Base-by-base conservation (phyloP, 1,140 invertebrate genomes). In the Bemisia tabaci region DNA sequence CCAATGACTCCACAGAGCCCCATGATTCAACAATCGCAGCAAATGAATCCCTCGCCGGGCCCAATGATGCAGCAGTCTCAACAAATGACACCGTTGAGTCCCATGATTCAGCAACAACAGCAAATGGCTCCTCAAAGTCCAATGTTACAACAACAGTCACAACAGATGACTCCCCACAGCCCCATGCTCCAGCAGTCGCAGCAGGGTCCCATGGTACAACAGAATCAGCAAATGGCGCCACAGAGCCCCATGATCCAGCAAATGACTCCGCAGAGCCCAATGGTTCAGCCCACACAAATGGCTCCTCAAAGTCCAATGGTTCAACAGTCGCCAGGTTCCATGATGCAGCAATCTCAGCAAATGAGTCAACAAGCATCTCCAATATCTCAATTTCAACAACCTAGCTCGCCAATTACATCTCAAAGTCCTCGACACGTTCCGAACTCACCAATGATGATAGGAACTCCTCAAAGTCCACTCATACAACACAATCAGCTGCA, bases 1-100 rank as follows among this genome's bases (percentile, higher is more conserved):
- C 87, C 87, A 0, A 79, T 85, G 71, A 70, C 70, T 39, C 81
- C 84, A 2, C 78, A 85, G 24, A 87, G 84, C 70, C 85, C 85
- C 1, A 80, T 82, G 69, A 75, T 83, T 17, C 82, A 82, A 9
- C 27, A 23, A n/a, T 67, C 70, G 26, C 60, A 64, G 22, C 59
- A 62, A 22, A 2, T 17, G n/a, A 23, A 58, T 22, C 27, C 48
- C 26, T 48, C 64, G 9, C 69, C 62, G 0, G 67, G 67, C 48
- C 69, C 69, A 9, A 66, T 68, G 60, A 33, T 66, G 59, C 66
- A 60, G 39, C 69, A 68, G 12, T 65, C 63, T 1, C 65, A 66
- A 22, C 69, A 68, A 60, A 70, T 68, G 60, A 59, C 69, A 12
- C 64, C 69, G 22, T 60, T 65, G 65, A 70, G 68, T 63, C 66